Percentiles rank a stretch among this genome's conserved stretches.
Evolutionary conservation across 1,140 invertebrate species (phyloP).

Genomic region (Ylistrum balloti): DNA sequence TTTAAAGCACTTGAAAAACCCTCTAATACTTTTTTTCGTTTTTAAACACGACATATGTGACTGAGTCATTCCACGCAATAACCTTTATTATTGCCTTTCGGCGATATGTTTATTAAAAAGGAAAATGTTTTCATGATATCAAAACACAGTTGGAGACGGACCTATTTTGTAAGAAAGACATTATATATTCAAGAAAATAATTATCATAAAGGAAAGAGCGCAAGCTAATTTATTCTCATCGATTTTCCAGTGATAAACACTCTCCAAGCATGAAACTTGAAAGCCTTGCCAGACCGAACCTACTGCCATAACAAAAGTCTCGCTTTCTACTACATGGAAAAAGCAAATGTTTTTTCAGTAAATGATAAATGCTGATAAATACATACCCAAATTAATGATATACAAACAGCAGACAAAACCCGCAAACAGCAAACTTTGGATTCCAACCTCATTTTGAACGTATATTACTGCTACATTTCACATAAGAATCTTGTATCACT

Average conservation of each 20-base stretch:
- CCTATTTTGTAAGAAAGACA: neutral
- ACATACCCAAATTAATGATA: slow-evolving; percentile 27
- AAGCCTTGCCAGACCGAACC: neutral
- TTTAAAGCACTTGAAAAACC: no score
- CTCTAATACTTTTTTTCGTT: neutral
- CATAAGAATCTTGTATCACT: neutral
- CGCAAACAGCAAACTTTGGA: neutral
- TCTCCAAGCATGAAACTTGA: neutral
- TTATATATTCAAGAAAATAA: slow-evolving; percentile 36
- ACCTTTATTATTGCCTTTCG: neutral
- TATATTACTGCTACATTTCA: slow-evolving; percentile 35
- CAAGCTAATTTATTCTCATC: slow-evolving; percentile 39
- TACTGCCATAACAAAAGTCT: neutral
- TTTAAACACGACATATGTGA: neutral
- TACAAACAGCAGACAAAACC: slow-evolving; percentile 38
- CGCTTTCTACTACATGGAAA: neutral
- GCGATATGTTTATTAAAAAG: neutral
- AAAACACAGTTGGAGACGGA: neutral
- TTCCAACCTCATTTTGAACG: slow-evolving; percentile 38
- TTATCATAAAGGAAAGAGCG: slow-evolving; percentile 34
- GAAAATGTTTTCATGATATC: neutral
- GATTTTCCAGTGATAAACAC: slow-evolving; percentile 34
- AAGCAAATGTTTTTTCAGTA: neutral
- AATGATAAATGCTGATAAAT: neutral
- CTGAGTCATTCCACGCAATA: slow-evolving; percentile 23